These are phyloP conservation scores for Melitaea cinxia DNA, from an alignment of 1,140 invertebrate genomes.

Conservation along the genomic window DNA sequence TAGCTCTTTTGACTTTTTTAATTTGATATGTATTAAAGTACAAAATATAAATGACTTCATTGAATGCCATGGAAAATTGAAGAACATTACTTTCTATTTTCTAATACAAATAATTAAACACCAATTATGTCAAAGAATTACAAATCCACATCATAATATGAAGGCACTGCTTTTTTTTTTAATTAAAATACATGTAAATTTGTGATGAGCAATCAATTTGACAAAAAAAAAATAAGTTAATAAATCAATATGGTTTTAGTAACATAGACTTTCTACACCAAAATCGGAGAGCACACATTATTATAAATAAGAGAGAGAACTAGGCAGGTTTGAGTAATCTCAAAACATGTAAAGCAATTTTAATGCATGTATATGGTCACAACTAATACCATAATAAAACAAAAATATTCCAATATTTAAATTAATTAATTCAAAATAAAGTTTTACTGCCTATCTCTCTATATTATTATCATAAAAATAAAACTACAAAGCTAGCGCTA, in stretches of 20 bases:
- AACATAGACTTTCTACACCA: constrained; percentile 32
- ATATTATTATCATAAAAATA: constrained; percentile 49
- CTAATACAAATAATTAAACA: constrained; percentile 39
- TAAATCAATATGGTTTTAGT: constrained; percentile 16
- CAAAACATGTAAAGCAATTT: not conserved
- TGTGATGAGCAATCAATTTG: constrained; percentile 45
- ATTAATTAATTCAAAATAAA: constrained; percentile 24
- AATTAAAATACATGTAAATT: constrained; percentile 43
- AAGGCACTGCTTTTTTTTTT: constrained; percentile 73
- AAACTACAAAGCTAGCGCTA: constrained; percentile 73
- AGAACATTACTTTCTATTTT: constrained; percentile 22
- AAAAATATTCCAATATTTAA: constrained; percentile 19
- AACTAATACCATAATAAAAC: constrained; percentile 30
- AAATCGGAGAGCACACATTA: constrained; percentile 39
- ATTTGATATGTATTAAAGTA: constrained; percentile 52
- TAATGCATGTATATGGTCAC: not conserved
- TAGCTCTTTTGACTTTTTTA: constrained; percentile 28
- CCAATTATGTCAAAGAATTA: constrained; percentile 52
- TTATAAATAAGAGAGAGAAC: constrained; percentile 36
- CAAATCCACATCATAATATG: constrained; percentile 45
- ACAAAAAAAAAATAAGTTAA: constrained; percentile 28
- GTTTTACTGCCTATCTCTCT: constrained; percentile 40
- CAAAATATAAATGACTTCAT: constrained; percentile 36
- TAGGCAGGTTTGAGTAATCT: constrained; percentile 22
- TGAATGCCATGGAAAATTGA: constrained; percentile 20